These are phyloP conservation scores for Lucinisca nassula DNA, from an alignment of 2,888 invertebrate genomes.

Conservation along the genomic window DNA sequence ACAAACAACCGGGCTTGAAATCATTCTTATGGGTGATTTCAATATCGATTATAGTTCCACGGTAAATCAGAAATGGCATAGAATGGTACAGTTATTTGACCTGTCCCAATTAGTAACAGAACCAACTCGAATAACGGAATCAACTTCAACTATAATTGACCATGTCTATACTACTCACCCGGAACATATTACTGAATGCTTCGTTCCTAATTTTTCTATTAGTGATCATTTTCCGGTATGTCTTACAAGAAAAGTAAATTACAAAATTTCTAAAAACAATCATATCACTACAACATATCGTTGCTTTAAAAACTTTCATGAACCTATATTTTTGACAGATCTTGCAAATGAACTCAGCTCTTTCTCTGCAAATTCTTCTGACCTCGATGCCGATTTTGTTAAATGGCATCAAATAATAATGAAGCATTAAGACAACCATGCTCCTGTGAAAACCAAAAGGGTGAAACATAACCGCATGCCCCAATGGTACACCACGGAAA, in stretches of 20 bases:
- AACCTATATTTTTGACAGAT: too few relatives aligned
- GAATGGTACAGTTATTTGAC: background rate
- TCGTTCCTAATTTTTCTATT: background rate
- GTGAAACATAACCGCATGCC: too few relatives aligned
- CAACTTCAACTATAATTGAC: background rate
- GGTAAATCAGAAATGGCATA: slow-evolving; percentile 8
- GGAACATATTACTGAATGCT: background rate
- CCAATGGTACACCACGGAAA: too few relatives aligned
- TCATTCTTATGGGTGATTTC: slow-evolving; percentile 23
- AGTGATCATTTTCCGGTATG: slow-evolving; percentile 21
- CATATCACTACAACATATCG: too few relatives aligned
- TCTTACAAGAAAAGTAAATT: background rate
- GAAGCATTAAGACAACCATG: too few relatives aligned
- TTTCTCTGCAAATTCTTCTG: too few relatives aligned
- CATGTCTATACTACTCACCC: slow-evolving; percentile 9
- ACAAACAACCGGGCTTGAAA: background rate
- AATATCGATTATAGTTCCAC: background rate
- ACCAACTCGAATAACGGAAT: slow-evolving; percentile 15
- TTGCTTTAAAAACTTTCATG: too few relatives aligned
- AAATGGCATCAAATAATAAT: too few relatives aligned
- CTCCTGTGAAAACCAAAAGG: too few relatives aligned
- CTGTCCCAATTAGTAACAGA: background rate
- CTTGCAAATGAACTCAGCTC: too few relatives aligned
- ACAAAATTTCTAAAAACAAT: background rate
- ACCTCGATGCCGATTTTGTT: too few relatives aligned